Evolutionary conservation across 1,140 invertebrate genomes (phyloP), one percentile per base, ranked within the genome.

Genomic region (Atopsyche davidsoni): DNA sequence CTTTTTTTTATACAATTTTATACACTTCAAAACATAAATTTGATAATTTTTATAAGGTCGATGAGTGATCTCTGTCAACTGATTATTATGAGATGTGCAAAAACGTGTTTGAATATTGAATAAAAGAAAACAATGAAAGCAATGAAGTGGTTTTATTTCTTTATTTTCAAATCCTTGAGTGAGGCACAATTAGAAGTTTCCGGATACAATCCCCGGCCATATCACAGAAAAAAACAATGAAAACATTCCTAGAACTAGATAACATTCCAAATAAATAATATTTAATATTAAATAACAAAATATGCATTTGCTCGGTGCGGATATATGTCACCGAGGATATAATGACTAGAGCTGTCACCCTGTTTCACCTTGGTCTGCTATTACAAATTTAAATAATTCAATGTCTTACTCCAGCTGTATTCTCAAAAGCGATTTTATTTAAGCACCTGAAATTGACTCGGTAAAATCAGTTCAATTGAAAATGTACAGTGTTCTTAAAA

Each of bases 221-320:
- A 7, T 28, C 24, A 4, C 24, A 28, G n/a, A 28, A 28, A 28
- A 28, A 28, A 7, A 28, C n/a, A 7, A n/a, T 28, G 22, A 45
- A 53, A 57, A 53, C 55, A 53, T 53, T 24, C 51, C 55, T 57
- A 57, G 50, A 57, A 57, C 55, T 57, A 57, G 51, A 40, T 57
- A 57, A 57, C 55, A 51, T 53, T 49, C 40, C 17, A 35, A 36
- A 57, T 52, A 51, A 51, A 46, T 23, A 46, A 46, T 36, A 23
- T 36, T 24, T 39, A 47, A 50, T 14, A 34, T 22, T 3, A 11
- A 19, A 46, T 46, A 46, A 14, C 28, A 21, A n/a, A n/a, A n/a
- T 34, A 18, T 46, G 35, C 14, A 23, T 38, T 23, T 9, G n/a
- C n/a, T n/a, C n/a, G n/a, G n/a, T n/a, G n/a, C n/a, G n/a, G n/a